Conservation (phyloP, 1,140 invertebrate genomes). For the Apis laboriosa region DNA sequence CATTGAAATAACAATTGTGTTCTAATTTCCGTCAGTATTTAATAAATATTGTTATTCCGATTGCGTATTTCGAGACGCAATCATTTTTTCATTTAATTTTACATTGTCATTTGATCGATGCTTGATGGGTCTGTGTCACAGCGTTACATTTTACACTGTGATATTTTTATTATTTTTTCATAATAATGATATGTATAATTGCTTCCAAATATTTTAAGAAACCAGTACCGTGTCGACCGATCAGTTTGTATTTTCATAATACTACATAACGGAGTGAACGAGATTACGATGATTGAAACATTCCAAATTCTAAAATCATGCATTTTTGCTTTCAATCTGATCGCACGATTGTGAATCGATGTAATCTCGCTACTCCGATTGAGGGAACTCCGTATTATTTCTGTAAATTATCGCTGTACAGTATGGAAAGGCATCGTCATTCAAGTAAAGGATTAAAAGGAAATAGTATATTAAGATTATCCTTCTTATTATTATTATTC, state of each 20-base stretch:
- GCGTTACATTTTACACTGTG: constrained; percentile 75
- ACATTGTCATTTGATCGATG: constrained; percentile 59
- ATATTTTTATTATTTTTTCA: constrained; percentile 67
- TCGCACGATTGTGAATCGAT: constrained; percentile 22
- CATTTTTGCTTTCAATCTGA: neutral
- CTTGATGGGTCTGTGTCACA: constrained; percentile 72
- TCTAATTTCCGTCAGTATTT: constrained; percentile 44
- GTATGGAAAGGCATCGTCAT: constrained; percentile 59
- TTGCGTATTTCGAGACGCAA: constrained; percentile 55
- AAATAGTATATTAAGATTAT: constrained; percentile 59
- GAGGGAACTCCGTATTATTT: constrained; percentile 57
- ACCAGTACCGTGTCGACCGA: constrained; percentile 39
- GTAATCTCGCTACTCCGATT: constrained; percentile 61
- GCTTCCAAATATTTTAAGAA: constrained; percentile 39
- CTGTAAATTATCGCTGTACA: constrained; percentile 71
- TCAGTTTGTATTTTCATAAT: constrained; percentile 49
- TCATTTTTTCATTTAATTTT: constrained; percentile 47
- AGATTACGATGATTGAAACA: constrained; percentile 42
- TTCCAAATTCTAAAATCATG: constrained; percentile 37
- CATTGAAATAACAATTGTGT: constrained; percentile 34
- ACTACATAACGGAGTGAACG: constrained; percentile 27
- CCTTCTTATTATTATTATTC: constrained; percentile 20
- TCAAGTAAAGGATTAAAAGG: constrained; percentile 58
- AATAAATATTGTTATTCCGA: constrained; percentile 27
- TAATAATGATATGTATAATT: constrained; percentile 49